These are phyloP conservation scores for Notarius lentiginosus DNA, from an alignment of 2,113 vertebrate species.

Conservation along the genomic window DNA sequence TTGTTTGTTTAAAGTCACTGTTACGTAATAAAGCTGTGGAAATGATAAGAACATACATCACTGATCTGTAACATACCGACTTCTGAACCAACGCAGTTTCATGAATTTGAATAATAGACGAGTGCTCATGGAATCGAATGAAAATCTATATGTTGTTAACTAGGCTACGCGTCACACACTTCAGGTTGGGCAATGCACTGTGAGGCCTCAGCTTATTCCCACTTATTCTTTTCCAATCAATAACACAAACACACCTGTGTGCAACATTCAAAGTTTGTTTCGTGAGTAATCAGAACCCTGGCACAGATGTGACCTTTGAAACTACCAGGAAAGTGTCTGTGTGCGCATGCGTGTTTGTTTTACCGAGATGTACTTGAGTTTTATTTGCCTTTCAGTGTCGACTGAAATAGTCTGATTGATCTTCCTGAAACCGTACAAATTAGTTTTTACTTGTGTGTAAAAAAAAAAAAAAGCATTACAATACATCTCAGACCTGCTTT, in stretches of 20 bases:
- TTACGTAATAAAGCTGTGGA: neutral
- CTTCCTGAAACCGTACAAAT: neutral
- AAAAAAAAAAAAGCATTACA: neutral
- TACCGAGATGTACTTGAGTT: neutral
- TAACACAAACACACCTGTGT: constrained; percentile 27
- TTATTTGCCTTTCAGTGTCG: neutral
- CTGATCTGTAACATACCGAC: neutral
- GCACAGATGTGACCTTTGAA: constrained; percentile 61
- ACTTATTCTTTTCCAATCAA: neutral
- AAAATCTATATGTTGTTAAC: neutral
- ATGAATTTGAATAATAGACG: neutral
- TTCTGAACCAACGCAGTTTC: neutral
- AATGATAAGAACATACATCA: neutral
- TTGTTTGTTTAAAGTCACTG: too few species aligned
- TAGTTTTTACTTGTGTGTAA: neutral
- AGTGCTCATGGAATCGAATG: neutral
- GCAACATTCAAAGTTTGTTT: constrained; percentile 34
- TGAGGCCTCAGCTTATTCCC: neutral
- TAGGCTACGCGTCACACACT: too few species aligned
- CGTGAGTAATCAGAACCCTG: constrained; percentile 37
- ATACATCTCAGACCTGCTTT: neutral
- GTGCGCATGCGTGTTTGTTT: neutral
- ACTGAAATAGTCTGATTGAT: neutral
- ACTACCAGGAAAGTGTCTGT: constrained; percentile 48
- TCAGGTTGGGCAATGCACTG: neutral